A percentile compares a stretch with the other conserved stretches of the same genome.
phyloP scores from a whole-genome alignment of 2,888 invertebrate genomes.

The Apotomis betuletana region DNA sequence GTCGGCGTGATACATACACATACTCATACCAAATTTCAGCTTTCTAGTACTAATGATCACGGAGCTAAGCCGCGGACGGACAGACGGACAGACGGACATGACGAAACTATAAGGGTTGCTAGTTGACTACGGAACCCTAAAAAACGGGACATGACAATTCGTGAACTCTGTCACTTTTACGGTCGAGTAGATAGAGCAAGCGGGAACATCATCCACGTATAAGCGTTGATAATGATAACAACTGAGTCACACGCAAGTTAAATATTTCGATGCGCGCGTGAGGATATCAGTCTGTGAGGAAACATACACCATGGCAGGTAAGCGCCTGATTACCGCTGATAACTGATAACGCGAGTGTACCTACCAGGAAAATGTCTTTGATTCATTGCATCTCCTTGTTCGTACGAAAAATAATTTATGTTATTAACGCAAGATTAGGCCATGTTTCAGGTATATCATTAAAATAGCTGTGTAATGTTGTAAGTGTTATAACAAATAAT shows the following conservation, averaged over 20 bases:
- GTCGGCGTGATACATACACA: no score
- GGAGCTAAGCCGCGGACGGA: no score
- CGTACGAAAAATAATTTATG: neutral
- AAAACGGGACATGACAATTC: no score
- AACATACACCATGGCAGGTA: constrained; percentile 58
- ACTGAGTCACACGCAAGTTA: constrained; percentile 40
- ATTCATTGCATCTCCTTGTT: constrained; percentile 10
- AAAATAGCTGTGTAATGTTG: neutral
- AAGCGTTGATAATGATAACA: constrained; percentile 19
- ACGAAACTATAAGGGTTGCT: no score
- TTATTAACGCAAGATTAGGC: neutral
- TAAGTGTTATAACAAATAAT: no score
- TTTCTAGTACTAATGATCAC: no score
- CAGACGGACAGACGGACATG: no score
- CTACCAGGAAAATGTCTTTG: constrained; percentile 42
- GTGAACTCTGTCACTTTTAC: neutral
- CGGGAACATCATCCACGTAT: constrained; percentile 27
- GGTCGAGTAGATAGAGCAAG: constrained; percentile 14
- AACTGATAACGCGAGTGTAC: constrained; percentile 49
- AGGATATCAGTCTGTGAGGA: constrained; percentile 49
- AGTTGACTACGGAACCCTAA: no score
- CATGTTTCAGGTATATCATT: neutral
- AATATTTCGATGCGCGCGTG: constrained; percentile 48
- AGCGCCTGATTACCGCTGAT: constrained; percentile 52
- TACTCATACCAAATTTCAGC: no score